These are phyloP conservation scores for Chroicocephalus ridibundus DNA, from an alignment of 2,113 vertebrate species.

Conservation along the genomic window DNA sequence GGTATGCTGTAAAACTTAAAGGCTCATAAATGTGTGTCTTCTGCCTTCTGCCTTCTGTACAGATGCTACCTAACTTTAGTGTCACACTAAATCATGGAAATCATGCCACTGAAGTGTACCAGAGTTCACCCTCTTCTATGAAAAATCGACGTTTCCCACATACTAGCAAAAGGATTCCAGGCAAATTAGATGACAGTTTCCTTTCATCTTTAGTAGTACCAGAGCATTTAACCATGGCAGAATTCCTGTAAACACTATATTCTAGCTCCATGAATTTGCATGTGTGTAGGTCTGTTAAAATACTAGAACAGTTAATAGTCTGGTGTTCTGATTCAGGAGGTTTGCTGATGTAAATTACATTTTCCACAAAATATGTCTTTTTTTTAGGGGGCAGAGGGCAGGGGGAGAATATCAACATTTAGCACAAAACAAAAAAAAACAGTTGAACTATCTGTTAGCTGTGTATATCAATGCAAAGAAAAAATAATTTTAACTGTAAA, in stretches of 20 bases:
- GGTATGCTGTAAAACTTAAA: neutral
- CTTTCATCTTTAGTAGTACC: neutral
- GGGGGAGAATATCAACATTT: neutral
- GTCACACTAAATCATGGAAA: neutral
- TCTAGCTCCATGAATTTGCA: neutral
- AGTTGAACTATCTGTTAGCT: neutral
- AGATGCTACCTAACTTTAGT: neutral
- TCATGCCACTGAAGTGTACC: neutral
- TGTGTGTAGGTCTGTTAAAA: neutral
- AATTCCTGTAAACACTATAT: fast-evolving
- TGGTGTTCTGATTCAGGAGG: neutral
- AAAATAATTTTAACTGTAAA: neutral
- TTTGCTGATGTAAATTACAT: neutral
- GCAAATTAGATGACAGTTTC: neutral
- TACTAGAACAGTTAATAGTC: neutral
- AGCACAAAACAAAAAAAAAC: neutral
- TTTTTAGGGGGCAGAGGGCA: too few relatives aligned
- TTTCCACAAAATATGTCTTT: neutral
- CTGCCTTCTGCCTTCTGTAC: neutral
- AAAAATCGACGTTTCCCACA: neutral
- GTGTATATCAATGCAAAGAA: neutral
- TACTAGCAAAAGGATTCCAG: neutral
- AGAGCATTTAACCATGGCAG: neutral
- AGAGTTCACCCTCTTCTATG: neutral
- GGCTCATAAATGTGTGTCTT: neutral